phyloP scores from a whole-genome alignment of 2,888 invertebrate genomes.

The Tupiocoris notatus region DNA sequence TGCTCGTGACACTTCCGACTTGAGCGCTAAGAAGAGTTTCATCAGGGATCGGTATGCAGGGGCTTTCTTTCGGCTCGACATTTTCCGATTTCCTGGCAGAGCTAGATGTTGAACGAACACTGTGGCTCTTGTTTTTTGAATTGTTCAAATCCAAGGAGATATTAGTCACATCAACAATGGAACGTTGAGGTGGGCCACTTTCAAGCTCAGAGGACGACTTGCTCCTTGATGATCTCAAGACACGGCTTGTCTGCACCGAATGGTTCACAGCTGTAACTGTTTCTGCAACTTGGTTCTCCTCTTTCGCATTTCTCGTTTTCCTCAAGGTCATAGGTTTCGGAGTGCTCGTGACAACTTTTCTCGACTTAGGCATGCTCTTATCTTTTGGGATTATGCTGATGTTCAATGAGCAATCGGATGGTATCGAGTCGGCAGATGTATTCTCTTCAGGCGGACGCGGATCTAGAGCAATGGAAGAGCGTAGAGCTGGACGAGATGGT shows the following conservation, averaged over 20 bases:
- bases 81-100: neutral
- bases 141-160: neutral
- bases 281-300: neutral
- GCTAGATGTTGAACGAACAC: neutral
- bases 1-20: neutral
- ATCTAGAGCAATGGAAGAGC: too few species aligned
- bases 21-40: neutral
- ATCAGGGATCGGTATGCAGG: neutral
- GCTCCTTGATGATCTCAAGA: neutral
- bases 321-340: neutral
- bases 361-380: neutral
- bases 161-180: neutral
- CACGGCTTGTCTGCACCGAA: neutral
- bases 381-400: neutral
- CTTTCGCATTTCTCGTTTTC: neutral
- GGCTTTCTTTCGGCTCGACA: neutral
- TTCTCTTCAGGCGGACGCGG: neutral
- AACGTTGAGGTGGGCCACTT: neutral
- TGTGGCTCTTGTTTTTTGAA: neutral
- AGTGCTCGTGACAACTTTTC: neutral
- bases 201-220: neutral
- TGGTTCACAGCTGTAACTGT: neutral
- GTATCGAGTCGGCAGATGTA: neutral
- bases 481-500: neutral
- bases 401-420: neutral